Evolutionary conservation across 1,140 invertebrate species (phyloP), one percentile per base, ranked within the genome.

Genomic region (Aphelenchoides fujianensis): DNA sequence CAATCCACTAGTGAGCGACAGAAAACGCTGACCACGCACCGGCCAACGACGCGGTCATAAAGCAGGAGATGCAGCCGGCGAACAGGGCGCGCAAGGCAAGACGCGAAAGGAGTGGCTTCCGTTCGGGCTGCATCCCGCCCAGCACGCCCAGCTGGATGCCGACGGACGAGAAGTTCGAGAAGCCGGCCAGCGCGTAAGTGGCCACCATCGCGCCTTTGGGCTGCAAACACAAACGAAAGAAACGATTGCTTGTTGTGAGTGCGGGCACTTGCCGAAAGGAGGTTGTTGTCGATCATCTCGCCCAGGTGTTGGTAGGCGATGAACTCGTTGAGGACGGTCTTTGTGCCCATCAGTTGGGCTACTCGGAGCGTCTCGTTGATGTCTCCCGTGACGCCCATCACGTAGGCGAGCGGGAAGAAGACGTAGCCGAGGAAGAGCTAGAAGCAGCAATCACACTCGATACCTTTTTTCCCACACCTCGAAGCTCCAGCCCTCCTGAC

Each of bases 131-230:
- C 86, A 98, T 87, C 1, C 90, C 88, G 0, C 89, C 86, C 19
- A 97, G 84, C 0, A 89, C 88, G 0, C 92, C 93, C 3, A 97
- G 88, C 83, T 92, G 89, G 52, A 95, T 93, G 2, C 93, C 94
- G 31, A 97, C 89, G 0, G 93, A 92, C 0, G 90, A 89, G 2
- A 95, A 91, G 88, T 98, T 98, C 0, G 94, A 90, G 86, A 98
- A 98, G 0, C 94, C 94, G 84, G 94, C 97, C 9, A 98, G 88
- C 0, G 94, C 92, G 82, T 91, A 97, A 0, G 95, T 97, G 0
- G 93, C 91, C 35, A 97, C 92, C 1, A 90, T 89, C 77, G 91
- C 88, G 53, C 90, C 89, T 82, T 92, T 86, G 1, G 85, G 83
- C 91, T 92, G 72, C 77, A n/a, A n/a, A n/a, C n/a, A n/a, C n/a